These are phyloP conservation scores for Rana temporaria DNA, from an alignment of 2,113 vertebrate species.

Conservation along the genomic window DNA sequence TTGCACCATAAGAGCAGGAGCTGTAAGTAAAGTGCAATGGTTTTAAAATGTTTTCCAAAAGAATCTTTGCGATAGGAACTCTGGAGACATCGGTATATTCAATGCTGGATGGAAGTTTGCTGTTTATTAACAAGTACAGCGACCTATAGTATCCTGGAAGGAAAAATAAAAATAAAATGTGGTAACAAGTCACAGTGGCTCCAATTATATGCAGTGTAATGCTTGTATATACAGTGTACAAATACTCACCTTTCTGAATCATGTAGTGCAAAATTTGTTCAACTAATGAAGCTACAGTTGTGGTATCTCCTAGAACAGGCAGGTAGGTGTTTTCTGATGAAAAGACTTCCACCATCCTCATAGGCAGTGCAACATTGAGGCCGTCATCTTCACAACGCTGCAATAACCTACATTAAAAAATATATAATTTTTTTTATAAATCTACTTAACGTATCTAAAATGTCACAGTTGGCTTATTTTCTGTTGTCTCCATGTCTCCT, in stretches of 20 bases:
- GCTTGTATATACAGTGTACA: not conserved
- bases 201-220: not conserved
- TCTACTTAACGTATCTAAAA: no score
- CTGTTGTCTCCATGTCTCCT: no score
- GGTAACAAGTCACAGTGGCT: not conserved
- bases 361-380: constrained; percentile 92
- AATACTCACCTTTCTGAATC: constrained; percentile 91
- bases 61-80: constrained; percentile 90
- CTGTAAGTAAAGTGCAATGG: constrained; percentile 97
- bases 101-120: constrained; percentile 93
- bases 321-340: constrained; percentile 90
- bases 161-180: not conserved
- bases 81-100: constrained; percentile 89
- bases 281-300: constrained; percentile 84
- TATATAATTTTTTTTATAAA: not conserved
- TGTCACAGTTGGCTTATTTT: no score
- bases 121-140: constrained; percentile 92
- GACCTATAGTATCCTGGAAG: constrained; percentile 90
- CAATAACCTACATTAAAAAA: constrained; percentile 76
- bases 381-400: constrained; percentile 85
- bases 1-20: constrained; percentile 91
- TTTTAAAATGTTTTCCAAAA: constrained; percentile 95
- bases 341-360: constrained; percentile 98
- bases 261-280: constrained; percentile 98
- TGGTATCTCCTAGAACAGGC: constrained; percentile 83